These are phyloP conservation scores for Drosophila maculinotata DNA, from an alignment of 2,888 invertebrate genomes.

Conservation along the genomic window DNA sequence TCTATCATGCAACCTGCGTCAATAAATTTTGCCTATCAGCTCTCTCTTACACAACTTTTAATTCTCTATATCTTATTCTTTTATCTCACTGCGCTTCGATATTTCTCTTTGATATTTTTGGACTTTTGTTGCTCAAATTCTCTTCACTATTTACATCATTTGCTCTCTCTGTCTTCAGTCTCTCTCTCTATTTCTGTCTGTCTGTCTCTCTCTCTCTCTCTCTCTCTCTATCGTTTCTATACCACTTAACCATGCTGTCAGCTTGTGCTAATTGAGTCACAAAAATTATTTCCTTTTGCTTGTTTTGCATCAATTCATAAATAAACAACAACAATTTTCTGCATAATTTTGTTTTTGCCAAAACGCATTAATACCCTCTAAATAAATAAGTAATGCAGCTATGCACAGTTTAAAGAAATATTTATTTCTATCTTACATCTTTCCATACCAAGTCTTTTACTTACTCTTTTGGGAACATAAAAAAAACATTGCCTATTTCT, in stretches of 20 bases:
- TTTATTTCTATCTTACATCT: background rate
- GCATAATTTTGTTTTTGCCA: constrained; percentile 18
- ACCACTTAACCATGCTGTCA: constrained; percentile 62
- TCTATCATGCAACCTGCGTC: constrained; percentile 8
- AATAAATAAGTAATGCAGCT: too few species aligned
- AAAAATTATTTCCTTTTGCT: constrained; percentile 48
- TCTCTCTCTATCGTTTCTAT: constrained; percentile 11
- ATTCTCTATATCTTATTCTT: background rate
- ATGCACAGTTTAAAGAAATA: background rate
- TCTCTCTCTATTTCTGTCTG: constrained; percentile 4
- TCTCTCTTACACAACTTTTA: background rate
- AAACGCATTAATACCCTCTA: constrained; percentile 32
- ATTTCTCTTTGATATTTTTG: constrained; percentile 9
- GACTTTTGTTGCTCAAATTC: background rate
- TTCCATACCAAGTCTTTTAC: background rate
- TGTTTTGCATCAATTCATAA: constrained; percentile 61
- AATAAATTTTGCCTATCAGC: constrained; percentile 1
- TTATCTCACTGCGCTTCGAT: background rate
- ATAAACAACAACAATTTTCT: constrained; percentile 52
- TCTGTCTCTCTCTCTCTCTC: constrained; percentile 1
- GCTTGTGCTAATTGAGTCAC: constrained; percentile 67
- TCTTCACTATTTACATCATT: constrained; percentile 15
- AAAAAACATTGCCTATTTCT: constrained; percentile 25
- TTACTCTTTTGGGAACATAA: background rate
- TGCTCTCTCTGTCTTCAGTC: background rate